Evolutionary conservation across 2,888 invertebrate species (phyloP).

Genomic region (Oxyteleia sp.): DNA sequence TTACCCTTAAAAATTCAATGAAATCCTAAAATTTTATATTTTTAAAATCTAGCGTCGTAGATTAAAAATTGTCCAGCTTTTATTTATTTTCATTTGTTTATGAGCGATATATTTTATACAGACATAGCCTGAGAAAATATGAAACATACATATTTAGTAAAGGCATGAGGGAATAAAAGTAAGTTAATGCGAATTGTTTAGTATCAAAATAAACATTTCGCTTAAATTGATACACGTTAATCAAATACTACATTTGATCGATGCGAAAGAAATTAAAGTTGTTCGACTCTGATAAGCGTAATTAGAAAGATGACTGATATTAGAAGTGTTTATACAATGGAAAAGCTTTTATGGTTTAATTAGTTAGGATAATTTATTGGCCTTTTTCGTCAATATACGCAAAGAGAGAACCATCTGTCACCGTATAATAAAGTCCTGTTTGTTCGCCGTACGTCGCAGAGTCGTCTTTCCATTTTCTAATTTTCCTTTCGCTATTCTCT

Average conservation of each 20-base stretch:
- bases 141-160: no score
- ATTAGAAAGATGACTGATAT: constrained; percentile 31
- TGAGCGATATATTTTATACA: no score
- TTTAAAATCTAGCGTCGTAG: no score
- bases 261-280: constrained; percentile 18
- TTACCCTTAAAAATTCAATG: no score
- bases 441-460: constrained; percentile 46
- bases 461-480: constrained; percentile 72
- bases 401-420: constrained; percentile 76
- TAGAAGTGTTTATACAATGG: constrained; percentile 35
- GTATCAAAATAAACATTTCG: no score
- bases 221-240: constrained; percentile 3
- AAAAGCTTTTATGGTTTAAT: constrained; percentile 30
- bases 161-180: no score
- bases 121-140: no score
- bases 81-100: no score
- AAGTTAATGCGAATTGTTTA: no score
- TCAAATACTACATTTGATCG: constrained; percentile 14
- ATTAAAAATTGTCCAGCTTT: no score
- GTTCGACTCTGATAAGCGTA: constrained; percentile 14
- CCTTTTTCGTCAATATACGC: constrained; percentile 65
- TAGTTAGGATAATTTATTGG: constrained; percentile 74
- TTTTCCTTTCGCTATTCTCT: constrained; percentile 67
- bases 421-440: constrained; percentile 73
- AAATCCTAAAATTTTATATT: no score